Conservation (phyloP, 2,797 vertebrate genomes). For the Gymnothorax reevesii region DNA sequence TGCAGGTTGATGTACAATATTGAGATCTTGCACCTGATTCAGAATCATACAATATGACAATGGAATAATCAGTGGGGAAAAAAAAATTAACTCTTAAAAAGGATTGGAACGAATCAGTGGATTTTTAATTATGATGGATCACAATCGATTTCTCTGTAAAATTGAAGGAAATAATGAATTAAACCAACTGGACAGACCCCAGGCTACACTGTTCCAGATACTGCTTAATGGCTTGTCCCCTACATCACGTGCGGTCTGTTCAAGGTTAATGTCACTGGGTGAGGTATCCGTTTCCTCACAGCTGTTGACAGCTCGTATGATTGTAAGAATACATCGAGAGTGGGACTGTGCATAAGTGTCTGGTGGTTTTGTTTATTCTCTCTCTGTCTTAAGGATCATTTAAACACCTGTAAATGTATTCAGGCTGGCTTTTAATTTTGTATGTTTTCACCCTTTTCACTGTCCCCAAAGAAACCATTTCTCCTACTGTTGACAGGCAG, state of each 20-base stretch:
- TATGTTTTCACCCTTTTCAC: background rate
- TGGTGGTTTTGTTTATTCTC: background rate
- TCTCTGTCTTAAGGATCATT: background rate
- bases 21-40: no score
- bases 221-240: background rate
- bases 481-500: background rate
- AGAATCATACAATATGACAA: no score
- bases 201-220: background rate
- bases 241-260: background rate
- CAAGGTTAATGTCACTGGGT: slow-evolving; percentile 1
- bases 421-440: slow-evolving; percentile 4
- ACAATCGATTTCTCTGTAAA: no score
- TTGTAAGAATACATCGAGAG: slow-evolving; percentile 13
- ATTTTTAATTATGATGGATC: no score
- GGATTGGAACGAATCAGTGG: no score
- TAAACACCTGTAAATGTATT: background rate
- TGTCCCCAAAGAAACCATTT: background rate
- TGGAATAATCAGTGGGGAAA: no score
- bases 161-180: no score
- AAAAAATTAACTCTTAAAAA: no score
- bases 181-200: no score
- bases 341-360: background rate
- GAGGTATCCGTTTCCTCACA: background rate
- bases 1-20: no score
- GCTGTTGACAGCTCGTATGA: slow-evolving; percentile 13